Base-by-base conservation (phyloP, 2,113 vertebrate genomes). In the Trichechus manatus region DNA sequence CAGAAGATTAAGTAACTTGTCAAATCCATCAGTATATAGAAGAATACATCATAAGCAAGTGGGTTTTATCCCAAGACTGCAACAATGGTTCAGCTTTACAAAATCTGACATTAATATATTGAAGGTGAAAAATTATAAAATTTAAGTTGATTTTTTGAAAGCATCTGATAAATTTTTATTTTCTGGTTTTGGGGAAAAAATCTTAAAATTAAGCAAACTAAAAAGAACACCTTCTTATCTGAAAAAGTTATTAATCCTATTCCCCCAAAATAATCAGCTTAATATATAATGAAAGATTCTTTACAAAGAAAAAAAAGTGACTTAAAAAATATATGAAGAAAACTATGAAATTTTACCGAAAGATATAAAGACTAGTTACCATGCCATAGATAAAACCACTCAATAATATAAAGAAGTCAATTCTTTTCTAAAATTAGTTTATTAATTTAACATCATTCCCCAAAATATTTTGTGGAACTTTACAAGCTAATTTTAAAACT, bases 401-500 rank as follows among this genome's bases (percentile, higher is more conserved):
- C 44, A 50, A 78, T 78, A 44, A 20, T 77, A 27, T 77, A 78
- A 50, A 78, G 6, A 78, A 47, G 27, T 31, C 27, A 47, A 4
- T 78, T 78, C 75, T 31, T 27, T 31, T 29, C 27, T 93, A 70
- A 88, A 77, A 81, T 79, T 78, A 89, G 68, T 70, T 86, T 36
- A 59, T 39, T 79, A 72, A 79, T 53, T 96, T 50, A 36, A 83
- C 78, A 63, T 91, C 78, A 74, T 63, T 2, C 9, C 70, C 89
- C 13, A 53, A 64, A 89, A 64, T 89, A 84, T 56, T 36, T 89
- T 78, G 15, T 56, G 47, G 84, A 89, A 83, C 23, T 59, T 85
- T 74, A 64, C 78, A 91, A 96, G 23, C 63, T 89, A 80, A 79
- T 96, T 96, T 44, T 86, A 66, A 89, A 95, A 89, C 27, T 94